Evolutionary conservation across 2,113 vertebrate species (phyloP).

Genomic region (Acrocephalus kingi): DNA sequence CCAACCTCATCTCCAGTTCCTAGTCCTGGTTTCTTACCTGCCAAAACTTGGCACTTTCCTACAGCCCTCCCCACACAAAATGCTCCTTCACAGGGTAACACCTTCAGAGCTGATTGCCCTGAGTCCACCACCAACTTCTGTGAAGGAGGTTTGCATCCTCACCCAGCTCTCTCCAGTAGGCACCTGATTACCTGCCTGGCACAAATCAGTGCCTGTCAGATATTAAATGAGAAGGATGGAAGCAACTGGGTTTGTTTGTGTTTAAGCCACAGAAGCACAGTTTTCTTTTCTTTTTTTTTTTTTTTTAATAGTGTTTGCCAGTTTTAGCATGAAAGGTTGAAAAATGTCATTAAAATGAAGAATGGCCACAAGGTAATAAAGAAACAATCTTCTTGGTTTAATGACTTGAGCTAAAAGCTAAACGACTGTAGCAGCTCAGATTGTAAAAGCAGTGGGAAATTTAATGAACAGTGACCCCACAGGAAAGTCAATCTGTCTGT

Average conservation of each 20-base stretch:
- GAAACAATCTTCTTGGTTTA: conserved; percentile 34
- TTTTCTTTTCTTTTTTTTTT: background rate
- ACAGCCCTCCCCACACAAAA: background rate
- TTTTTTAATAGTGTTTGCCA: background rate
- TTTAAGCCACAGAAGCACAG: background rate
- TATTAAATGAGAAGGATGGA: background rate
- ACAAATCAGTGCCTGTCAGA: background rate
- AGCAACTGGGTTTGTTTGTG: background rate
- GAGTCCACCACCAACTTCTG: background rate
- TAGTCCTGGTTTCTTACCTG: background rate
- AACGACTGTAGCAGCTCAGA: conserved; percentile 24
- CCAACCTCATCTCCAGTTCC: rapidly evolving
- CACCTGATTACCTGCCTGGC: background rate
- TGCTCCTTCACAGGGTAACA: background rate
- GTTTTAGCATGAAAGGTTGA: conserved; percentile 6
- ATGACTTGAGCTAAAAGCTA: conserved; percentile 35
- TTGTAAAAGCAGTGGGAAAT: conserved; percentile 56
- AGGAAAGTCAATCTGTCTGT: conserved; percentile 46
- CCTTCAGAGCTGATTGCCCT: background rate
- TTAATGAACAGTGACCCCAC: conserved; percentile 58
- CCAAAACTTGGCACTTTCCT: background rate
- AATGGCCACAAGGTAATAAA: conserved; percentile 12
- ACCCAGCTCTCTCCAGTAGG: background rate
- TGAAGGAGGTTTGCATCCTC: background rate
- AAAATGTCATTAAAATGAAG: conserved; percentile 41